These are phyloP conservation scores for Luperina nickerlii DNA, from an alignment of 2,888 invertebrate genomes.

Conservation along the genomic window DNA sequence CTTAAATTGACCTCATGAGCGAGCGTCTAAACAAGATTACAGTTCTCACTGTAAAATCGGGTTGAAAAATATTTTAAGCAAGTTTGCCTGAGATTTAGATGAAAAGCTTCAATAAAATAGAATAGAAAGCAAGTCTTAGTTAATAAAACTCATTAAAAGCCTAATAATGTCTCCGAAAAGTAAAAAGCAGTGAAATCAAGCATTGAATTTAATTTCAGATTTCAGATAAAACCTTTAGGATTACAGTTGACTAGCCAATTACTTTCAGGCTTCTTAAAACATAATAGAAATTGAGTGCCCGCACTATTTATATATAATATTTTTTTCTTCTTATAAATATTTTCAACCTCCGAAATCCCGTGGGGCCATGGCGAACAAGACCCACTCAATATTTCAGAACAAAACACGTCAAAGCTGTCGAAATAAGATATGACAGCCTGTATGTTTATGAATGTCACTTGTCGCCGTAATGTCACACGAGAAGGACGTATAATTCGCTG, in stretches of 20 bases:
- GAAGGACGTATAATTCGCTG: slow-evolving; percentile 28
- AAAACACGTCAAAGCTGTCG: slow-evolving; percentile 42
- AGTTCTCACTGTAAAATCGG: background rate
- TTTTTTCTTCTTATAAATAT: slow-evolving; percentile 9
- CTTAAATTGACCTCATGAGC: background rate
- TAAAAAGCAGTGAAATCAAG: background rate
- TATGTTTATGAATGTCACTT: slow-evolving; percentile 45
- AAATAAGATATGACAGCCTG: slow-evolving; percentile 47
- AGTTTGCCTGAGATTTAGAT: background rate
- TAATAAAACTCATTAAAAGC: background rate
- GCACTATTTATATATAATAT: background rate
- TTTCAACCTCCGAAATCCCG: background rate
- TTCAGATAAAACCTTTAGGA: background rate
- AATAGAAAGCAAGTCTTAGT: background rate
- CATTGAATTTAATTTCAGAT: background rate
- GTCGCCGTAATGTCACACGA: slow-evolving; percentile 28
- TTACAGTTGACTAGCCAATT: slow-evolving; percentile 11
- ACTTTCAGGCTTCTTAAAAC: background rate
- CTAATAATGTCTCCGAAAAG: background rate
- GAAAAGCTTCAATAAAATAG: background rate
- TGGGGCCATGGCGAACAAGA: slow-evolving; percentile 3
- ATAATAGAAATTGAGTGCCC: background rate
- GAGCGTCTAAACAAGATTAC: background rate
- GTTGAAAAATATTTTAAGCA: background rate
- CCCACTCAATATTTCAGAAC: slow-evolving; percentile 37